phyloP scores from a whole-genome alignment of 2,797 vertebrate species.

The Helicolenus hilgendorfi region DNA sequence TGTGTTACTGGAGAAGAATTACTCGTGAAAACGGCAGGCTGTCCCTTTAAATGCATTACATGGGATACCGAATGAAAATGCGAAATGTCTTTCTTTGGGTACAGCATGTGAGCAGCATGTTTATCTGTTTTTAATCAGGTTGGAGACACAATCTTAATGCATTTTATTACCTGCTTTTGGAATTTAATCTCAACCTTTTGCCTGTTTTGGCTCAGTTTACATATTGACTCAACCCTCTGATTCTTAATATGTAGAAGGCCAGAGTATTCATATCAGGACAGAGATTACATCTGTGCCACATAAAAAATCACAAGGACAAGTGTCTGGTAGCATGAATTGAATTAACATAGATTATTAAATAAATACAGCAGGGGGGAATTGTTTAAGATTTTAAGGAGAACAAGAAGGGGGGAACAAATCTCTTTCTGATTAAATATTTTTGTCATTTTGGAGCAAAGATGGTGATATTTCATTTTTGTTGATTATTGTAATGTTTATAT shows the following conservation, averaged over 20 bases:
- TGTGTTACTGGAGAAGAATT: background rate
- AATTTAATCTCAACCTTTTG: background rate
- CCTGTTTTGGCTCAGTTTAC: slow-evolving; percentile 10
- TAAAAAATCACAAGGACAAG: background rate
- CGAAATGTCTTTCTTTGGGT: background rate
- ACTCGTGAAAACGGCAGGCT: background rate
- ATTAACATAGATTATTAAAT: background rate
- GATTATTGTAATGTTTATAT: slow-evolving; percentile 12
- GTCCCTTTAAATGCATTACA: background rate
- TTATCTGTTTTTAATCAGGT: background rate
- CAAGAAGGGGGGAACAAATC: background rate
- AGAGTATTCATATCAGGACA: background rate
- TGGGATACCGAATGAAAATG: background rate
- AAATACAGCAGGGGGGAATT: background rate
- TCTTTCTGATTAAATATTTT: background rate
- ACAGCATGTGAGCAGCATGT: background rate
- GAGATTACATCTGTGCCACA: background rate
- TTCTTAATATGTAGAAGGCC: background rate
- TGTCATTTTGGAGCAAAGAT: background rate
- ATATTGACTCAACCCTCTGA: background rate
- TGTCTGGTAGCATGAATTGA: background rate
- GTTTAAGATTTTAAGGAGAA: background rate
- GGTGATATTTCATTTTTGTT: background rate
- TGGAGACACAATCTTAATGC: slow-evolving; percentile 12
- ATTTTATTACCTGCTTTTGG: background rate